Evolutionary conservation across 2,888 invertebrate species (phyloP), one percentile per base, ranked within the genome.

Genomic region (Chaitophorus viminalis): DNA sequence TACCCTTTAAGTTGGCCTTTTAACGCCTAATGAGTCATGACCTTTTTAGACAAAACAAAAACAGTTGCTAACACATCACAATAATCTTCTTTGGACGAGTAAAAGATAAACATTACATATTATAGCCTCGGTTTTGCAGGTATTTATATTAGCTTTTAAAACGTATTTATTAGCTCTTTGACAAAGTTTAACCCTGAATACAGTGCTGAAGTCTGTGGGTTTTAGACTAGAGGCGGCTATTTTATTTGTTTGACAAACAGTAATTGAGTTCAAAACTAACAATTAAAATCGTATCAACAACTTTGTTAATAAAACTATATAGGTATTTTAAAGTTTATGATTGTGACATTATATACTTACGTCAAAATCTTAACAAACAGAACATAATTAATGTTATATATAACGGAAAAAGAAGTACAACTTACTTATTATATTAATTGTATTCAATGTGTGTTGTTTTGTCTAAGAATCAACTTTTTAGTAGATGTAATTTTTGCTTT

Each of bases 1-100:
- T 78, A 78, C 54, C 70, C 31, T 87, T 81, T 74, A n/a, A 60
- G 79, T 87, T 87, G 87, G 60, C 87, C 87, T 87, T 87, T 87
- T 74, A 68, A 79, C 39, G 74, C 60, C n/a, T 87, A 87, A 87
- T 60, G 79, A 74, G 72, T 72, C 39, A 39, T 8, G 60, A 87
- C 70, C 74, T 87, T 78, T 79, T 25, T 4, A 79, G 29, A 72
- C 8, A 86, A 70, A 86, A 77, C 8, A 29, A 70, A 17, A 3
- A 77, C 60, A 77, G 60, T 60, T 87, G 79, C 46, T 60, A 54
- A 74, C 60, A 72, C 29, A 81, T 72, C 36, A 60, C 29, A 36
- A 36, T 65, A 65, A 60, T 60, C 36, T 72, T n/a, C n/a, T 72
- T 52, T 54, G 33, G 46, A 29, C 25, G n/a, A 39, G 46, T 25